Base-by-base conservation (phyloP, 1,140 invertebrate genomes). In the Tetragnatha versicolor region DNA sequence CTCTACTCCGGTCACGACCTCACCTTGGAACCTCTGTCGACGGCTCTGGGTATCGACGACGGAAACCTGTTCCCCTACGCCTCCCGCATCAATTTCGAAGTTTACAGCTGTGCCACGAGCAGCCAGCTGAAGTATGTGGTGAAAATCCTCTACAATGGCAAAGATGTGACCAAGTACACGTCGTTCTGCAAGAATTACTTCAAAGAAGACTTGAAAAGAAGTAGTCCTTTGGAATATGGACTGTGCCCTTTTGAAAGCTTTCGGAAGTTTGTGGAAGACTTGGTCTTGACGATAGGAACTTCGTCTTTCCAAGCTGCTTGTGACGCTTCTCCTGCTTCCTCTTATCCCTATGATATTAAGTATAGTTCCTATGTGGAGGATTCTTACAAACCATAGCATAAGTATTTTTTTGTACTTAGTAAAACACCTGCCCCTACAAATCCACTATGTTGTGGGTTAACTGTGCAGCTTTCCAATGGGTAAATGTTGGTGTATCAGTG, bases 1-100 rank as follows among this genome's bases (percentile, higher is more conserved):
- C 80, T 97, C 0, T 98, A 95, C 84, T 96, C 94, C 0, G 95
- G 94, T 0, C 96, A 98, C 83, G 95, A 97, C 84, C 92, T 92
- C 82, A 96, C 95, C 0, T 82, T 97, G 25, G 92, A 94, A 81
- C 93, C 94, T 81, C 85, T 98, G 3, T 89, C 92, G 2, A 88
- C 91, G 5, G 92, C 93, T 0, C 83, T 98, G 25, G 94, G 94
- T 0, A 85, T 93, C 33, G 86, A 88, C 58, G 88, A 90, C 81
- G 88, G 88, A 7, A 86, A 88, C 25, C 86, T 86, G 83, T 87
- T 89, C 2, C 88, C 93, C 35, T 97, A 94, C 86, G 94, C 94
- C 1, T 92, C 94, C 0, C 87, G 95, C 70, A 87, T 97, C 76
- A 89, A 94, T 3, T 91, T 97, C 83, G 95, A 98, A 86, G 81